Conservation (phyloP, 2,888 invertebrate species). For the Apamea crenata region DNA sequence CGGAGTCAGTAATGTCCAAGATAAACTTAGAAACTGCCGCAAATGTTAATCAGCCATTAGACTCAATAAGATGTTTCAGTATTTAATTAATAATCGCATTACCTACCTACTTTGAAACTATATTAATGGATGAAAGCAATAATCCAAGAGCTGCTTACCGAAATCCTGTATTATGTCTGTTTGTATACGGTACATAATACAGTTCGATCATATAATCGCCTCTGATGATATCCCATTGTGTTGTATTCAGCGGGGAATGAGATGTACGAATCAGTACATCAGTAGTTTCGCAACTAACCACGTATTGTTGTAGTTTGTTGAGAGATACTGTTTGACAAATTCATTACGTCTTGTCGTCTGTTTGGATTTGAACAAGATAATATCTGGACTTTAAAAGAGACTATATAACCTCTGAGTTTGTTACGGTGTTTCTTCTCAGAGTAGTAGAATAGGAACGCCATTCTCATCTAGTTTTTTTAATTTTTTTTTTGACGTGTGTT, state of each 20-base stretch:
- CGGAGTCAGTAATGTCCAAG: background rate
- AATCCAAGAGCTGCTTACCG: conserved; percentile 12
- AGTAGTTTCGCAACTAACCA: conserved; percentile 11
- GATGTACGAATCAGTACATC: conserved; percentile 39
- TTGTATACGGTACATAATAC: conserved; percentile 30
- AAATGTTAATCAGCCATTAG: background rate
- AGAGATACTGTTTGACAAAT: background rate
- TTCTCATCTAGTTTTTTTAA: background rate
- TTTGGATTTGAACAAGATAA: background rate
- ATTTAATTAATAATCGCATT: background rate
- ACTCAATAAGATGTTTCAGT: background rate
- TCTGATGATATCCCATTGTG: conserved; percentile 53
- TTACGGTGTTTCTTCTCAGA: background rate
- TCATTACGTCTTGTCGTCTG: background rate
- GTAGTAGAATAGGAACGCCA: background rate
- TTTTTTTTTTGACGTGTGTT: background rate
- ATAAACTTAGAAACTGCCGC: background rate
- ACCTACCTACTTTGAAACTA: background rate
- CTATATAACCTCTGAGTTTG: background rate
- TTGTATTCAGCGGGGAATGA: conserved; percentile 52
- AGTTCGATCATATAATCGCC: conserved; percentile 56
- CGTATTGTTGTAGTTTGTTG: conserved; percentile 41
- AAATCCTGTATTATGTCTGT: conserved; percentile 6
- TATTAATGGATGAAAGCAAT: background rate
- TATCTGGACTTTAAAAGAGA: background rate